phyloP scores from a whole-genome alignment of 1,140 invertebrate genomes.

The Homarus americanus region DNA sequence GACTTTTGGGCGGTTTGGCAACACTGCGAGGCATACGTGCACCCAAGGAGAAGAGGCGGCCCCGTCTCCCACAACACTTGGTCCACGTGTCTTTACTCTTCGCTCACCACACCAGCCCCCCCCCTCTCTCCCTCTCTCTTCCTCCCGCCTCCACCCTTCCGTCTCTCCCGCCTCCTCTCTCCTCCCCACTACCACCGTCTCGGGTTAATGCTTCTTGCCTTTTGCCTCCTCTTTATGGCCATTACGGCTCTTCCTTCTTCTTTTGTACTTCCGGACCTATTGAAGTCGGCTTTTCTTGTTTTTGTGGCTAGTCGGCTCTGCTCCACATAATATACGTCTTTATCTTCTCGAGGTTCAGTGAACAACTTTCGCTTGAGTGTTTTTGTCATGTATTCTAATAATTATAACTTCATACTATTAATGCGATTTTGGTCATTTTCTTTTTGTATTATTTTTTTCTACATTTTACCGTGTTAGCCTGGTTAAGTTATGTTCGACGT shows the following conservation, averaged over 20 bases:
- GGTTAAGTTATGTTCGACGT: no score
- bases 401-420: no score
- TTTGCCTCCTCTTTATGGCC: slow-evolving; percentile 13
- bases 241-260: background rate
- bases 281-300: background rate
- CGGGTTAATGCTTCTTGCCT: slow-evolving; percentile 3
- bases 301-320: no score
- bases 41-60: slow-evolving; percentile 62
- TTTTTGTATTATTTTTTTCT: no score
- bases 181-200: background rate
- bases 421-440: no score
- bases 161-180: background rate
- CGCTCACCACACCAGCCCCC: background rate
- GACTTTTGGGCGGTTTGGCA: slow-evolving; percentile 72
- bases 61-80: slow-evolving; percentile 26
- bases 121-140: background rate
- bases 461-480: no score
- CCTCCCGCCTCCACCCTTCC: slow-evolving; percentile 2
- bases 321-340: no score
- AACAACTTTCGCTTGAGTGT: no score
- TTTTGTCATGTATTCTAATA: no score
- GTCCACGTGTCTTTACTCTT: slow-evolving; percentile 11
- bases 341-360: no score
- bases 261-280: no score
- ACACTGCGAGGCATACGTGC: slow-evolving; percentile 73